Evolutionary conservation across 2,113 vertebrate species (phyloP).

Genomic region (Nothobranchius furzeri): DNA sequence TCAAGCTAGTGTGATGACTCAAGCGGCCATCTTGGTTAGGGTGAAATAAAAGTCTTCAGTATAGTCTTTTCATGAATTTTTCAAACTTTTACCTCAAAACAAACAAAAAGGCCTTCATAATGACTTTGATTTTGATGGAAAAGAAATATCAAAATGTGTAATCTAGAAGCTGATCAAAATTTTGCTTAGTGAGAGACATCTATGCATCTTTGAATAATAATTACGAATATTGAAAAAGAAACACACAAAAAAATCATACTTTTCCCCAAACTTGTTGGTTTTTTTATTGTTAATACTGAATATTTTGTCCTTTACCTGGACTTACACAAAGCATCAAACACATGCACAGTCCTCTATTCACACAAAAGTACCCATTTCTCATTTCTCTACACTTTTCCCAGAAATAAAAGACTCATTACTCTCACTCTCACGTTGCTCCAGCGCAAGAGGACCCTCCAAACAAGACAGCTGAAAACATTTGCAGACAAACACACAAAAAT

Average conservation of each 20-base stretch:
- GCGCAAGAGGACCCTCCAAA: conserved; percentile 70
- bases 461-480: conserved; percentile 61
- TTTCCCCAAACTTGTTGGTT: conserved; percentile 66
- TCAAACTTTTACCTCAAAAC: no score
- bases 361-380: conserved; percentile 52
- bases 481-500: conserved; percentile 62
- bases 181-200: no score
- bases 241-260: conserved; percentile 28
- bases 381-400: conserved; percentile 34
- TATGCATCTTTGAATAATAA: neutral
- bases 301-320: conserved; percentile 84
- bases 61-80: no score
- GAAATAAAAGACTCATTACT: conserved; percentile 30
- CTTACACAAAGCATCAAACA: conserved; percentile 86
- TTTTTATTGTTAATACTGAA: conserved; percentile 89
- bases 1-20: no score
- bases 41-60: no score
- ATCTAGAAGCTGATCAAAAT: no score
- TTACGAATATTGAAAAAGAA: neutral
- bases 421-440: conserved; percentile 70
- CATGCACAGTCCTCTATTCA: conserved; percentile 84
- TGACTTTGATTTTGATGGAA: no score
- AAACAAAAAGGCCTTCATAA: neutral
- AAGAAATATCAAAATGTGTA: no score
- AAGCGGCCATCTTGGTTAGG: no score